A percentile compares a stretch with the other conserved stretches of the same genome.
phyloP scores from a whole-genome alignment of 2,888 invertebrate genomes.

The Teleogryllus oceanicus region DNA sequence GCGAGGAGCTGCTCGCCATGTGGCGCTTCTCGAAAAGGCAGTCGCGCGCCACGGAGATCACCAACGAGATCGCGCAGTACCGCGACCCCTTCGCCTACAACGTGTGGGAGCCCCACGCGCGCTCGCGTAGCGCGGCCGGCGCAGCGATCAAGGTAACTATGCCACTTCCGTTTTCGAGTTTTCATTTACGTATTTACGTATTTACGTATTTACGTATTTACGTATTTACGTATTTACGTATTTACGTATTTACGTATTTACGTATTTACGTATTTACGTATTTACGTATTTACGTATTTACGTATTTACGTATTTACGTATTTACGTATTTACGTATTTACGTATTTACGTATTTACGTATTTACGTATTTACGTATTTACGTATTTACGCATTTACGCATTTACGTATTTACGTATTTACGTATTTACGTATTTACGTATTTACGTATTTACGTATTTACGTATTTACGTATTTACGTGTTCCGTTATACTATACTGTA shows the following conservation, averaged over 20 bases:
- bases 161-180: neutral
- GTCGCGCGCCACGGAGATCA: constrained; percentile 79
- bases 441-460: neutral
- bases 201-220: neutral
- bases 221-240: neutral
- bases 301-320: neutral
- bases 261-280: neutral
- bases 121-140: constrained; percentile 31
- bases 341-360: neutral
- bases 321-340: neutral
- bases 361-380: neutral
- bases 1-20: constrained; percentile 84
- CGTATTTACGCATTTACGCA: neutral
- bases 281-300: neutral
- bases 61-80: constrained; percentile 80
- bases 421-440: neutral
- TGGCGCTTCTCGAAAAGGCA: constrained; percentile 89
- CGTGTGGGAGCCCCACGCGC: constrained; percentile 68
- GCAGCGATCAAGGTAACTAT: constrained; percentile 37
- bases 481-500: no score
- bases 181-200: no score
- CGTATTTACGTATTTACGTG: neutral
- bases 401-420: neutral
- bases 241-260: neutral
- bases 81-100: constrained; percentile 78